Percentiles rank a stretch among this genome's conserved stretches.
Evolutionary conservation across 2,888 invertebrate species (phyloP).

Genomic region (Palloptera scutellata): DNA sequence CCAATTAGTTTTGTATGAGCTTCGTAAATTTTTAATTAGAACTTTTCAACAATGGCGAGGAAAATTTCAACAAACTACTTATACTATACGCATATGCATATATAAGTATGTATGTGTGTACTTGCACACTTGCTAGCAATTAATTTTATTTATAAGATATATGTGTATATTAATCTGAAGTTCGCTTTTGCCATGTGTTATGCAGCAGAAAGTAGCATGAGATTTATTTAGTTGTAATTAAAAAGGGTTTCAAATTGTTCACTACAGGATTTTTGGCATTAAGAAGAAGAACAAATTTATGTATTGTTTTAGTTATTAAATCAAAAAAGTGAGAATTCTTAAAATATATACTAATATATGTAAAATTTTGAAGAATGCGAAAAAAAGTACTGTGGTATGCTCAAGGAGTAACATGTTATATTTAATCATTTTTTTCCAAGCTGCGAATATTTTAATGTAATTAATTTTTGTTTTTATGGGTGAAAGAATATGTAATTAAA

Average conservation of each 20-base stretch:
- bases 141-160: slow-evolving; percentile 44
- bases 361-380: no score
- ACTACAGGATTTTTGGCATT: not conserved
- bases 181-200: not conserved
- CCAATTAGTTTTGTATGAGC: slow-evolving; percentile 19
- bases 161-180: slow-evolving; percentile 19
- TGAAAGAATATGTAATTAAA: no score
- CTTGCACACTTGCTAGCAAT: slow-evolving; percentile 47
- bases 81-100: no score
- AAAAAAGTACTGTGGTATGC: no score
- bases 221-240: not conserved
- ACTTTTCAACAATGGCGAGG: slow-evolving; percentile 41
- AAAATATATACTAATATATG: no score
- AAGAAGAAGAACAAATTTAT: not conserved
- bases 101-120: no score
- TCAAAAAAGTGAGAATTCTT: no score
- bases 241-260: not conserved
- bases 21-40: slow-evolving; percentile 54
- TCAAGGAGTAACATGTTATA: no score
- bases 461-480: no score
- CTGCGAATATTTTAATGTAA: no score
- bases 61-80: slow-evolving; percentile 40
- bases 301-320: no score
- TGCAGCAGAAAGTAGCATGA: not conserved
- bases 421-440: no score